A percentile compares a stretch with the other conserved stretches of the same genome.
Evolutionary conservation across 1,140 invertebrate species (phyloP).

Genomic region (Oedothorax gibbosus): DNA sequence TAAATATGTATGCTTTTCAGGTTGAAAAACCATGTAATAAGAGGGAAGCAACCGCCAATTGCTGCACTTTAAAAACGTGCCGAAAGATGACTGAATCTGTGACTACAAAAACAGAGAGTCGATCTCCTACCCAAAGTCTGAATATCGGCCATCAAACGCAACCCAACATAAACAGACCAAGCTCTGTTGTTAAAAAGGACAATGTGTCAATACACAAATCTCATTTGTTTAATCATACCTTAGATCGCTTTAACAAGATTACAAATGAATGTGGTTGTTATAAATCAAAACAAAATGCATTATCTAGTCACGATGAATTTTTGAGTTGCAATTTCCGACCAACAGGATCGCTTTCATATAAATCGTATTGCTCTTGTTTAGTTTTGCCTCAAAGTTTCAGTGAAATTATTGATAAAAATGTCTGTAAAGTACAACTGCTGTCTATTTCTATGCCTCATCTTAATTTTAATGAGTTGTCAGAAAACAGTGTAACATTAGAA

Average conservation of each 20-base stretch:
- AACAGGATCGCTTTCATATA: not conserved
- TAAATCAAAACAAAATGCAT: constrained; percentile 6
- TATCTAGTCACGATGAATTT: constrained; percentile 38
- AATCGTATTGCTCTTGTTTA: constrained; percentile 51
- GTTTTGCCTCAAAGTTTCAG: constrained; percentile 1
- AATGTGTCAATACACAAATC: constrained; percentile 8
- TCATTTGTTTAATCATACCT: constrained; percentile 48
- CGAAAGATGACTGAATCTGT: not conserved
- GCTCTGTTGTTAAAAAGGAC: constrained; percentile 3
- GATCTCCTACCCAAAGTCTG: not conserved
- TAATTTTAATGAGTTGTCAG: constrained; percentile 6
- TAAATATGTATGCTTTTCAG: not conserved
- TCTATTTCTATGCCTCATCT: constrained; percentile 40
- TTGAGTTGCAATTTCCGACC: constrained; percentile 44
- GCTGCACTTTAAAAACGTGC: constrained; percentile 34
- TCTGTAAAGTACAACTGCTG: not conserved
- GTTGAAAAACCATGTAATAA: not conserved
- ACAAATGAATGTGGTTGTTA: not conserved
- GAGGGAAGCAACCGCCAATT: not conserved
- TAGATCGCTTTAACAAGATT: not conserved
- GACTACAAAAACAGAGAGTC: no score
- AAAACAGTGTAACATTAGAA: not conserved
- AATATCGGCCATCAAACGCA: not conserved
- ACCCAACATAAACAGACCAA: constrained; percentile 7
- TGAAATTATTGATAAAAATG: not conserved